A percentile compares a stretch with the other conserved stretches of the same genome.
These are phyloP conservation scores for Xestia ashworthii DNA, from an alignment of 2,888 invertebrate species.

Conservation along the genomic window DNA sequence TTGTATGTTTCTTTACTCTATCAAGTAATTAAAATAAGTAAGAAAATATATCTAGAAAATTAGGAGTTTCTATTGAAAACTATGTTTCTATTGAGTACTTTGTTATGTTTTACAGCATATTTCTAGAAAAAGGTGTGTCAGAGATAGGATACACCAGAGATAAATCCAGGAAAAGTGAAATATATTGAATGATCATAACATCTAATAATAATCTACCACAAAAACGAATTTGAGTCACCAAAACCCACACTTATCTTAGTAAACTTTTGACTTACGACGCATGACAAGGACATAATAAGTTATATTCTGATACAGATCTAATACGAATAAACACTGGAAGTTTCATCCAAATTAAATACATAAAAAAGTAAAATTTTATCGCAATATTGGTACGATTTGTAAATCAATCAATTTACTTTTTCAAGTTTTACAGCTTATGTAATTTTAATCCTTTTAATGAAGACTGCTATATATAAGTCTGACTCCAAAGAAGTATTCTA, in stretches of 20 bases:
- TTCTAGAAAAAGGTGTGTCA: constrained; percentile 19
- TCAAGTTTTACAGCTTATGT: constrained; percentile 63
- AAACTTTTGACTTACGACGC: constrained; percentile 38
- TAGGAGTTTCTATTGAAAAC: not conserved
- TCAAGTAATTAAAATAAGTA: not conserved
- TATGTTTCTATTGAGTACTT: not conserved
- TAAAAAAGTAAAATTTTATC: constrained; percentile 48
- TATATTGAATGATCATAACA: constrained; percentile 42
- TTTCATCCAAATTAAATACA: constrained; percentile 30
- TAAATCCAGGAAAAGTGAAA: constrained; percentile 16
- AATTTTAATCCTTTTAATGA: constrained; percentile 52
- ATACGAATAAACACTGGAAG: constrained; percentile 13
- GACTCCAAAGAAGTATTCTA: constrained; percentile 60
- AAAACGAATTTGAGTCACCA: constrained; percentile 51
- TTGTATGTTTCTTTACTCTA: not conserved
- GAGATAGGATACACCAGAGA: not conserved
- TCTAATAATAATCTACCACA: constrained; percentile 55
- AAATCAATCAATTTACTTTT: constrained; percentile 65
- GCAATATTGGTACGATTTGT: constrained; percentile 58
- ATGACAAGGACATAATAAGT: constrained; percentile 21
- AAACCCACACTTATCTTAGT: constrained; percentile 46
- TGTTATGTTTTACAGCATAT: not conserved
- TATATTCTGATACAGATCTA: constrained; percentile 12
- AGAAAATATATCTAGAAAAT: not conserved
- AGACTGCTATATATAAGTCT: constrained; percentile 59